Conservation (phyloP, 2,888 invertebrate species). For the Leptopilina syphax region DNA sequence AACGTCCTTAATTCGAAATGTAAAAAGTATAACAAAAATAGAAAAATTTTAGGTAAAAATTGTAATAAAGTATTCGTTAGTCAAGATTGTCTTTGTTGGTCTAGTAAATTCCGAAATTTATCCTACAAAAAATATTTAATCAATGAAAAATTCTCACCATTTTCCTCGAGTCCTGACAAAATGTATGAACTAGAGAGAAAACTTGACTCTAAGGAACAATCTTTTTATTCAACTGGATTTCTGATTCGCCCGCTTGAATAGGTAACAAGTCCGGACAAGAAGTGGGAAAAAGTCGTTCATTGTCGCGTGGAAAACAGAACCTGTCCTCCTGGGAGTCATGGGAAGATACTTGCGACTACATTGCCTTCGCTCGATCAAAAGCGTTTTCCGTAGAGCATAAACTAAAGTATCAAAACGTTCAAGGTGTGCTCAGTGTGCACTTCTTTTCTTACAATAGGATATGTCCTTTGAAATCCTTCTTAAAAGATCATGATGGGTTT, state of each 20-base stretch:
- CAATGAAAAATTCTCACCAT: conserved; percentile 51
- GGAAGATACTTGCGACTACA: neutral
- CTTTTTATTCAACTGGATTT: conserved; percentile 42
- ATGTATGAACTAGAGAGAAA: conserved; percentile 45
- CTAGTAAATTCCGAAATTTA: no score
- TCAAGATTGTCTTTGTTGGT: no score
- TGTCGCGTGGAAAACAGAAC: conserved; percentile 8
- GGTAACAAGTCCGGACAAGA: conserved; percentile 6
- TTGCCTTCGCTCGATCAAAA: neutral
- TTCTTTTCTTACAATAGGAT: neutral
- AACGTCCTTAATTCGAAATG: neutral
- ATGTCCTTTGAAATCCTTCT: no score
- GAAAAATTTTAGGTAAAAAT: no score
- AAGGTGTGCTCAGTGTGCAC: neutral
- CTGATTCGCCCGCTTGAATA: neutral
- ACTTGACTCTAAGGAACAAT: neutral
- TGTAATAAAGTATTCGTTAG: no score
- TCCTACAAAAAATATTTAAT: neutral
- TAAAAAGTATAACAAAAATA: no score
- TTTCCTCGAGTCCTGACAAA: conserved; percentile 51
- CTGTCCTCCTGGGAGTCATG: conserved; percentile 8
- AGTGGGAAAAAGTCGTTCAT: neutral
- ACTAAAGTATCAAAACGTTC: neutral
- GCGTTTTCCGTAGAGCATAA: neutral
- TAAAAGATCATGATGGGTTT: no score